Evolutionary conservation across 2,797 vertebrate species (phyloP).

Genomic region (Pangasius mekongensis): DNA sequence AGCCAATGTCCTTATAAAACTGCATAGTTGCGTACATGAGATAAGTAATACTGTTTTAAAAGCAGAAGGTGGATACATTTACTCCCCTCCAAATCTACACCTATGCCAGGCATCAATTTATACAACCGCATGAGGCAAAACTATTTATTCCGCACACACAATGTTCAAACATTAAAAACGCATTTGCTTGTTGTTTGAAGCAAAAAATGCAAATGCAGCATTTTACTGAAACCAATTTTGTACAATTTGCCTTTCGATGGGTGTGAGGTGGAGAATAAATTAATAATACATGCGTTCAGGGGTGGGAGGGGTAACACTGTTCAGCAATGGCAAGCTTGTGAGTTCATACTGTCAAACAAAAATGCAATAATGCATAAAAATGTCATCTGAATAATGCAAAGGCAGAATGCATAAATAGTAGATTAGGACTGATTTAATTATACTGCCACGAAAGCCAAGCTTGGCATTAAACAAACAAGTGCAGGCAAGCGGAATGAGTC

Average conservation of each 20-base stretch:
- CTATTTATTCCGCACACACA: conserved; percentile 52
- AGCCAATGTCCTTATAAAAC: not conserved
- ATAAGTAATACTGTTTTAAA: not conserved
- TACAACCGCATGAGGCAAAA: not conserved
- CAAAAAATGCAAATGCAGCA: conserved; percentile 74
- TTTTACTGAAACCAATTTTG: conserved; percentile 67
- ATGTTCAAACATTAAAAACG: conserved; percentile 68
- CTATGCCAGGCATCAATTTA: not conserved
- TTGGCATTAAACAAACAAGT: conserved; percentile 74
- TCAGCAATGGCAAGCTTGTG: conserved; percentile 70
- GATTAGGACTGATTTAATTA: conserved; percentile 83
- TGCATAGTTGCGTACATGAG: not conserved
- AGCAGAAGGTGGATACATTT: not conserved
- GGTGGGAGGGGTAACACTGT: conserved; percentile 57
- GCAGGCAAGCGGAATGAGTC: conserved; percentile 68
- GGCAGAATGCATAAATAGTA: conserved; percentile 79
- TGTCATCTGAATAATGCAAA: conserved; percentile 80
- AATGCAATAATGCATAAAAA: conserved; percentile 80
- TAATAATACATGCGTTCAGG: conserved; percentile 75
- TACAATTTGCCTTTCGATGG: conserved; percentile 51
- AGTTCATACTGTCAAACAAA: conserved; percentile 70
- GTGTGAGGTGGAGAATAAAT: conserved; percentile 64
- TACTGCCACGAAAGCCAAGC: conserved; percentile 70
- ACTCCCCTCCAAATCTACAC: not conserved
- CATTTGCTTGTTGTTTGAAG: conserved; percentile 63